A percentile compares a stretch with the other conserved stretches of the same genome.
These are phyloP conservation scores for Bryconaethiops microstoma DNA, from an alignment of 2,797 vertebrate genomes.

Conservation along the genomic window DNA sequence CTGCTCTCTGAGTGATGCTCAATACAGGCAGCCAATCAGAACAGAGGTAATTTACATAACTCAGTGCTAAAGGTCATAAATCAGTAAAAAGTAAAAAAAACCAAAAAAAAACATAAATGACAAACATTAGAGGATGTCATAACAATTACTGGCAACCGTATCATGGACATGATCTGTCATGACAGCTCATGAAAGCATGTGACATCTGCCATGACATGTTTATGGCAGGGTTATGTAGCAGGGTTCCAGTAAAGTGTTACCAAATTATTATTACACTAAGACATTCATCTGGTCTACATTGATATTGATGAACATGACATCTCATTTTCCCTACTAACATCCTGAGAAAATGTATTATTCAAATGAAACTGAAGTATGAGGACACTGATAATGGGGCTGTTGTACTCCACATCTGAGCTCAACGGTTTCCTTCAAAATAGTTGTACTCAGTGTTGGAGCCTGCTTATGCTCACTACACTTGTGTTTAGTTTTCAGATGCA, in stretches of 20 bases:
- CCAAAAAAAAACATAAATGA: too few relatives aligned
- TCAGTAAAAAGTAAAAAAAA: too few relatives aligned
- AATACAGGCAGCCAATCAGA: too few relatives aligned
- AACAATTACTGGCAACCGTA: too few relatives aligned
- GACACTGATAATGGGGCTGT: neutral
- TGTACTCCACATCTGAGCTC: neutral
- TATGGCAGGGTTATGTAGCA: too few relatives aligned
- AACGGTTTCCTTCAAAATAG: neutral
- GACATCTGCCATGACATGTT: too few relatives aligned
- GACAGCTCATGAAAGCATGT: too few relatives aligned
- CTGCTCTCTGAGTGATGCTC: too few relatives aligned
- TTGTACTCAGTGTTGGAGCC: neutral
- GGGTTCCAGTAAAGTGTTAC: neutral
- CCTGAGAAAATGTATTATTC: neutral
- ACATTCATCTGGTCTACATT: neutral
- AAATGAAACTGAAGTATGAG: neutral
- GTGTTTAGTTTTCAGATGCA: slow-evolving; percentile 32
- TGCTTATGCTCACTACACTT: slow-evolving; percentile 5
- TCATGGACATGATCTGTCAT: too few relatives aligned
- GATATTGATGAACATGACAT: neutral
- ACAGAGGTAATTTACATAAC: too few relatives aligned
- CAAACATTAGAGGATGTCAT: too few relatives aligned
- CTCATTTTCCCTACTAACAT: neutral
- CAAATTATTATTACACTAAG: neutral
- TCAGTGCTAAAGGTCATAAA: too few relatives aligned